phyloP scores from a whole-genome alignment of 2,888 invertebrate species.

The Chaitophorus viminalis region DNA sequence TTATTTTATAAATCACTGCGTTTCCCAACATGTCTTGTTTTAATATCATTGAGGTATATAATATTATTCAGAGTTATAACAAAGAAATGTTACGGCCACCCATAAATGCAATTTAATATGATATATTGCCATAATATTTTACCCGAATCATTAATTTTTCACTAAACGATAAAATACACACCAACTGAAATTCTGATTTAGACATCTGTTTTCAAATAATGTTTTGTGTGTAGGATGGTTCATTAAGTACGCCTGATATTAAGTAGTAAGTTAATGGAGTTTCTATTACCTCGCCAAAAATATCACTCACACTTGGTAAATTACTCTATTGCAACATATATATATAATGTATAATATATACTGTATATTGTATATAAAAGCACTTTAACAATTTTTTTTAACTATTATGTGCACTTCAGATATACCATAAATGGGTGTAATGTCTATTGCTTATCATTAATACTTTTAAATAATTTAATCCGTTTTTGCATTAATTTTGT shows the following conservation, averaged over 20 bases:
- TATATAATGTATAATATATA: background rate
- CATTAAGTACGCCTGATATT: constrained; percentile 25
- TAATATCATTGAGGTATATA: background rate
- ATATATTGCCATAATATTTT: constrained; percentile 8
- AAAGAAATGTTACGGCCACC: constrained; percentile 18
- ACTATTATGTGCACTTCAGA: background rate
- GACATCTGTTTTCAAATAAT: constrained; percentile 25
- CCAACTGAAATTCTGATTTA: constrained; percentile 14
- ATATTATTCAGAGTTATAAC: background rate
- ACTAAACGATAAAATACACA: constrained; percentile 7
- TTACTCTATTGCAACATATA: background rate
- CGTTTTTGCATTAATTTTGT: background rate
- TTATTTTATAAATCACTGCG: background rate
- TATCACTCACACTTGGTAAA: background rate
- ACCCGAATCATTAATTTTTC: constrained; percentile 42
- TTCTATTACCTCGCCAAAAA: constrained; percentile 35
- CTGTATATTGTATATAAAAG: background rate
- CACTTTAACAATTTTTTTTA: background rate
- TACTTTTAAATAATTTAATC: background rate
- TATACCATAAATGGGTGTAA: background rate
- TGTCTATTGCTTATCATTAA: background rate
- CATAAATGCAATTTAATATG: constrained; percentile 17
- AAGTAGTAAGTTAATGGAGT: constrained; percentile 34
- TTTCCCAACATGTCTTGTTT: background rate
- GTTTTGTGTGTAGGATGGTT: constrained; percentile 10